Percentiles rank a stretch among this genome's conserved stretches.
Conservation (phyloP, 2,797 vertebrate genomes). For the Sparidentex hasta region DNA sequence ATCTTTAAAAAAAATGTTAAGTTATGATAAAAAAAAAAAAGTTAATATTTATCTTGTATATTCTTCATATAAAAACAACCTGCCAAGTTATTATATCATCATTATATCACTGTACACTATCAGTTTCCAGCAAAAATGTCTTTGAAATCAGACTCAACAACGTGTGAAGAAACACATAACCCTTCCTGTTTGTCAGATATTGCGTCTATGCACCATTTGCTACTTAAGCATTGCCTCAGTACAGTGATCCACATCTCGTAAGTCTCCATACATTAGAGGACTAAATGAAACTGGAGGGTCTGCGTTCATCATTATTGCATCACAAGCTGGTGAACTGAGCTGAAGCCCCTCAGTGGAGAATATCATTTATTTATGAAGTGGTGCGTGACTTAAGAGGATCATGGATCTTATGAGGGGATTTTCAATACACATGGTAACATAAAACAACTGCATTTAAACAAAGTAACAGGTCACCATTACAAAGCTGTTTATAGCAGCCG, state of each 20-base stretch:
- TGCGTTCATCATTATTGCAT: conserved; percentile 69
- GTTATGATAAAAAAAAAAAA: neutral
- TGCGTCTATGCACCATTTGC: conserved; percentile 18
- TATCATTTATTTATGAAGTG: conserved; percentile 80
- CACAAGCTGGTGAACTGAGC: conserved; percentile 62
- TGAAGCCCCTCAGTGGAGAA: conserved; percentile 56
- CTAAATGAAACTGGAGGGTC: conserved; percentile 58
- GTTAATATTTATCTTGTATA: neutral
- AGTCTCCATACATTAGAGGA: conserved; percentile 52
- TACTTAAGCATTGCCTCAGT: conserved; percentile 8
- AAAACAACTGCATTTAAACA: conserved; percentile 66
- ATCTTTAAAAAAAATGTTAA: neutral
- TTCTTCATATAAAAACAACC: neutral
- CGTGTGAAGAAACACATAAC: too few species aligned
- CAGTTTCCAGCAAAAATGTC: neutral
- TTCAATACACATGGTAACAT: conserved; percentile 49
- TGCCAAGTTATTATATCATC: neutral
- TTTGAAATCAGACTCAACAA: neutral
- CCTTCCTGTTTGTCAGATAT: neutral
- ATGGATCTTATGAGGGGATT: conserved; percentile 64
- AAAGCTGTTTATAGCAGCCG: conserved; percentile 35
- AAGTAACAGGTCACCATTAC: conserved; percentile 49
- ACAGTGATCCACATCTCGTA: conserved; percentile 27
- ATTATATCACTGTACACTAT: neutral
- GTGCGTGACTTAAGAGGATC: conserved; percentile 70